Evolutionary conservation across 2,113 vertebrate genomes (phyloP).

Genomic region (Heterocephalus glaber): DNA sequence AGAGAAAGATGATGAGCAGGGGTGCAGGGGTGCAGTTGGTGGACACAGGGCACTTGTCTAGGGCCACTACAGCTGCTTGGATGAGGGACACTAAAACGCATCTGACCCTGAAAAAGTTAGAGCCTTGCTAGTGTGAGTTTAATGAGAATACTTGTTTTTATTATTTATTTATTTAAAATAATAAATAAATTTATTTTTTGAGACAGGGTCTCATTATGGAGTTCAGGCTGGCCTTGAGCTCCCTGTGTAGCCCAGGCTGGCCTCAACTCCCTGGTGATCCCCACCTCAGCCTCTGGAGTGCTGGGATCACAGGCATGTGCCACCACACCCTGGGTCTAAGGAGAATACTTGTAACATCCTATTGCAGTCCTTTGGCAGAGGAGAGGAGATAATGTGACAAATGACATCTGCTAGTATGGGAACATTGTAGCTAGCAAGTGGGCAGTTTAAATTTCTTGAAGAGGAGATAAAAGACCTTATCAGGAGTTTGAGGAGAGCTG

Average conservation of each 20-base stretch:
- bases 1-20: no score
- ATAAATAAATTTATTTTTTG: background rate
- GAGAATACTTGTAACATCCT: background rate
- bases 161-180: background rate
- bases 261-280: background rate
- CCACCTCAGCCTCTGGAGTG: background rate
- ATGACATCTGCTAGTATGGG: background rate
- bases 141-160: background rate
- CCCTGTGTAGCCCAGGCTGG: background rate
- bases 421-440: conserved; percentile 32
- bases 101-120: conserved; percentile 2
- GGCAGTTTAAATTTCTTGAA: background rate
- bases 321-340: background rate
- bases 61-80: background rate
- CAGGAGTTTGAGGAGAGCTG: background rate
- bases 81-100: background rate
- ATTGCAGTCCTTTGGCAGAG: background rate
- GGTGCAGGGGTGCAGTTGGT: background rate
- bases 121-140: background rate
- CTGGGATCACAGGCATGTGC: background rate
- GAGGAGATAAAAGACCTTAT: conserved; percentile 56
- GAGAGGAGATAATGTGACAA: conserved; percentile 6
- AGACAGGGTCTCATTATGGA: background rate
- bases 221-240: background rate
- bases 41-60: background rate